Evolutionary conservation across 2,888 invertebrate genomes (phyloP).

Genomic region (Carpatolechia fugitivella): DNA sequence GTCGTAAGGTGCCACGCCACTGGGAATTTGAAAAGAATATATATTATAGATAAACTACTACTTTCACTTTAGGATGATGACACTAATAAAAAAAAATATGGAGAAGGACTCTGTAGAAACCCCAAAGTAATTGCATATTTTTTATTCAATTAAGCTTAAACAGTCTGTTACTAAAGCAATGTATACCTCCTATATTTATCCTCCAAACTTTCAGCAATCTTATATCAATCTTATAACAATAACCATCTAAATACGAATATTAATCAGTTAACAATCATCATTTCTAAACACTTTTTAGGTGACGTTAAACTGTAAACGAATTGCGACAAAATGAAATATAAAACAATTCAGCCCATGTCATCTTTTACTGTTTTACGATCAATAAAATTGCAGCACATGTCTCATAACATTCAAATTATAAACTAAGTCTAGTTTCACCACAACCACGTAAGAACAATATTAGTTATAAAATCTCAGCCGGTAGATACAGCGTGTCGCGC

Average conservation of each 20-base stretch:
- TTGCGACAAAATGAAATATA: background rate
- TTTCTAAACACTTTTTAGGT: background rate
- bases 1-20: slow-evolving; percentile 72
- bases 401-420: background rate
- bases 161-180: too few species aligned
- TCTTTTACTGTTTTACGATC: background rate
- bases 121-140: too few species aligned
- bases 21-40: slow-evolving; percentile 27
- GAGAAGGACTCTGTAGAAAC: too few species aligned
- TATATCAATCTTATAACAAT: too few species aligned
- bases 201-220: too few species aligned
- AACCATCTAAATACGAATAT: too few species aligned
- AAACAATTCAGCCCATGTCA: slow-evolving; percentile 5
- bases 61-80: too few species aligned
- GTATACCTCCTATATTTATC: too few species aligned
- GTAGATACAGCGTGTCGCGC: background rate
- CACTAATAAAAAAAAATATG: background rate
- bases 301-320: background rate
- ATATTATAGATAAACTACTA: background rate
- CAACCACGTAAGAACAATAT: too few species aligned
- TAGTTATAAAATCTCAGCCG: background rate
- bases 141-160: too few species aligned
- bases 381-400: background rate
- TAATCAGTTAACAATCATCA: too few species aligned
- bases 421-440: too few species aligned